phyloP scores from a whole-genome alignment of 2,888 invertebrate species.

The Tetramorium bicarinatum region DNA sequence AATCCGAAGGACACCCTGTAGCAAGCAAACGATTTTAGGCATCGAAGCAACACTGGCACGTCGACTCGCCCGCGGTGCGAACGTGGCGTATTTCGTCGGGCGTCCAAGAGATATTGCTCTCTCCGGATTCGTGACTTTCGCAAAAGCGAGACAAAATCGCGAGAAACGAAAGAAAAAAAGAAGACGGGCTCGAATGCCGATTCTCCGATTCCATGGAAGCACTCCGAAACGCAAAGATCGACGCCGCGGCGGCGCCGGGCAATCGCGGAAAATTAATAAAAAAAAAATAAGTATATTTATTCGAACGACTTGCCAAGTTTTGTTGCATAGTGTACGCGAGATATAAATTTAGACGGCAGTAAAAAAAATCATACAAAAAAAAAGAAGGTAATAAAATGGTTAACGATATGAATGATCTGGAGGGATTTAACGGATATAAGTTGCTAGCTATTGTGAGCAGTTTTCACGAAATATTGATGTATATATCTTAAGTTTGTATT shows the following conservation, averaged over 20 bases:
- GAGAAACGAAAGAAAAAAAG: slow-evolving; percentile 3
- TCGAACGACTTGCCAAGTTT: slow-evolving; percentile 83
- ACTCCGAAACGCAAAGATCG: slow-evolving; percentile 54
- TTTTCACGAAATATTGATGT: slow-evolving; percentile 85
- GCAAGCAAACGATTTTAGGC: slow-evolving; percentile 2
- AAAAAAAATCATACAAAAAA: slow-evolving; percentile 65
- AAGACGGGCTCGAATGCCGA: slow-evolving; percentile 57
- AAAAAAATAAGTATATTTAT: slow-evolving; percentile 77
- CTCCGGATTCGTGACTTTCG: slow-evolving; percentile 4
- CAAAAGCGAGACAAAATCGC: not conserved
- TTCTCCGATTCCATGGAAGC: slow-evolving; percentile 65
- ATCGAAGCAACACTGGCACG: not conserved
- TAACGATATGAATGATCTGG: slow-evolving; percentile 75
- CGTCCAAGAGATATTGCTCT: slow-evolving; percentile 13
- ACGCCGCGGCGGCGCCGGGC: slow-evolving; percentile 44
- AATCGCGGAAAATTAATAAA: slow-evolving; percentile 62
- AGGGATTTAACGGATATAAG: slow-evolving; percentile 81
- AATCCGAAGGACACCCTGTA: not conserved
- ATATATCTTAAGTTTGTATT: slow-evolving; percentile 86
- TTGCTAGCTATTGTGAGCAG: slow-evolving; percentile 81
- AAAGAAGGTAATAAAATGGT: slow-evolving; percentile 40
- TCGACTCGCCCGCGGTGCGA: slow-evolving; percentile 1
- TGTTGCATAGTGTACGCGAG: slow-evolving; percentile 81
- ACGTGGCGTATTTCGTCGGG: slow-evolving; percentile 3
- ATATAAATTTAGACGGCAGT: slow-evolving; percentile 74